Base-by-base conservation (phyloP, 2,113 vertebrate species). In the Cheilinus undulatus region DNA sequence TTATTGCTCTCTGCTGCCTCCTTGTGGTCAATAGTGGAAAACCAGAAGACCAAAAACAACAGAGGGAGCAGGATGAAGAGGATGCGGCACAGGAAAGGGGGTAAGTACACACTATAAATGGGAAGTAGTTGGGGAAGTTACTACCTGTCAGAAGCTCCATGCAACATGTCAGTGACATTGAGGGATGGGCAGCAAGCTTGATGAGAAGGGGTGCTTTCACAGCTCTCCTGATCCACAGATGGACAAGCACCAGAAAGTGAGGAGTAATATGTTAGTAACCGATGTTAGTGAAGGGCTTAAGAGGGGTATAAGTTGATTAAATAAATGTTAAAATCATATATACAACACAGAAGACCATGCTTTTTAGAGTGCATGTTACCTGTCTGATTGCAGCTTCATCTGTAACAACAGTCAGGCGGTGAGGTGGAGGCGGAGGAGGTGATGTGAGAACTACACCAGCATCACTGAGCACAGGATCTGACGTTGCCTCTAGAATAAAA, bases 171-270 rank as follows among this genome's bases (percentile, higher is more conserved):
- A 65, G 88, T 86, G 69, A 93, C 92, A 83, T 67, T 90, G 69
- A 94, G 88, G 59, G 93, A 89, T 30, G 92, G 90, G 83, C 93
- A 93, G 86, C 92, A 94, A 70, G 86, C 89, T 89, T 88, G 92
- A 82, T 86, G 90, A 74, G 88, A 88, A 68, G 93, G 91, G 40
- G 91, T 92, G 87, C 84, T 89, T 80, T 90, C 92, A 78, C 86
- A 87, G 78, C 90, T 92, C 73, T 93, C 90, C 93, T 94, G 83
- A 34, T 86, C 66, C 69, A 77, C 65, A 62, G 46, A 83, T 40
- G 46, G n/a, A n/a, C n/a, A 69, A 30, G 52, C 38, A 45, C 62
- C 76, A 76, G 65, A 74, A 34, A 57, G 68, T 15, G 30, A 62
- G 76, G 72, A 74, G 51, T 42, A 78, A 74, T 56, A 71, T 78